Percentiles rank a stretch among this genome's conserved stretches.
Evolutionary conservation across 2,113 vertebrate species (phyloP).

Genomic region (Henicopernis longicauda): DNA sequence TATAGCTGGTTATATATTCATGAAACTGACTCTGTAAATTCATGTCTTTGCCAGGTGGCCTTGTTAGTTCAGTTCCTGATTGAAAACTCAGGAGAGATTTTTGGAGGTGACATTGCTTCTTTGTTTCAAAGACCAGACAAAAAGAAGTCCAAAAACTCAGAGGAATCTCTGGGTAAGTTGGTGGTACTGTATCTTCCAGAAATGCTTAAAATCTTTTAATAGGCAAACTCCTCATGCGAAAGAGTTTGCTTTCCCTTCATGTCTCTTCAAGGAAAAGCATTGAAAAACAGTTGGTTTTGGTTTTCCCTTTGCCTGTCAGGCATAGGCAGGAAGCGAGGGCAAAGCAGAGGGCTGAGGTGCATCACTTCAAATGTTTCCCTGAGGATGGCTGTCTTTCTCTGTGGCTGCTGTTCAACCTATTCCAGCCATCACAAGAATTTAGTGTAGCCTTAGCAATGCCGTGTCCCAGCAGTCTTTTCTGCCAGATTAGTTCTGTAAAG

Average conservation of each 20-base stretch:
- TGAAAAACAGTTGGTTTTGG: neutral
- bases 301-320: neutral
- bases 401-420: neutral
- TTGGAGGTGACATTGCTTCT: conserved; percentile 71
- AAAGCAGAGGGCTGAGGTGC: neutral
- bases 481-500: neutral
- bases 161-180: conserved; percentile 57
- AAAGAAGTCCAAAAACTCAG: conserved; percentile 27
- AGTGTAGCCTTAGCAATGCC: neutral
- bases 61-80: conserved; percentile 76
- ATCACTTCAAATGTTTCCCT: neutral
- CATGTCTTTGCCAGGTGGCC: conserved; percentile 69
- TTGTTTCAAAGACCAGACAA: conserved; percentile 62
- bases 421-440: neutral
- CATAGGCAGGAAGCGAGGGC: neutral
- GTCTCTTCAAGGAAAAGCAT: neutral
- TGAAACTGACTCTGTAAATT: neutral
- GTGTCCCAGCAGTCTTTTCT: neutral
- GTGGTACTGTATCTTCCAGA: neutral
- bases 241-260: neutral
- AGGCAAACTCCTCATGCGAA: neutral
- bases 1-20: neutral
- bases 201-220: neutral
- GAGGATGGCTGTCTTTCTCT: neutral
- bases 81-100: conserved; percentile 74